Percentiles rank a stretch among this genome's conserved stretches.
Evolutionary conservation across 2,888 invertebrate species (phyloP).

Genomic region (Watsonalla cultraria): DNA sequence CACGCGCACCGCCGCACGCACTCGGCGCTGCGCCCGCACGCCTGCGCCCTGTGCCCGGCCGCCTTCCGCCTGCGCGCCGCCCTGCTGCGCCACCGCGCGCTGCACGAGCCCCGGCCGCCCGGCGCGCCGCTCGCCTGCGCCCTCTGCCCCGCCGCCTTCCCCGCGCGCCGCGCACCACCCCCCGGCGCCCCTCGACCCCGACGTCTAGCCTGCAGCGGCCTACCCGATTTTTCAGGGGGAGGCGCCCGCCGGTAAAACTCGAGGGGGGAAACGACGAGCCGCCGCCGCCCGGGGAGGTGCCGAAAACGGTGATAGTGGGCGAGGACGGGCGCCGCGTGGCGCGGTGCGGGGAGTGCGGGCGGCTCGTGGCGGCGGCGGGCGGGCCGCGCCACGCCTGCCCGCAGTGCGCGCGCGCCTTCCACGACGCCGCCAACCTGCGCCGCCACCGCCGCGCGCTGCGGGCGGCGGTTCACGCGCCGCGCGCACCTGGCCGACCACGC

Average conservation of each 20-base stretch:
- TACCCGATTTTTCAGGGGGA: background rate
- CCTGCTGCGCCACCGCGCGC: conserved; percentile 56
- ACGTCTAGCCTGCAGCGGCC: conserved; percentile 49
- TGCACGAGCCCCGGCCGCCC: conserved; percentile 68
- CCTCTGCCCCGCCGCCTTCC: conserved; percentile 70
- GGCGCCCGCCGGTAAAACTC: background rate
- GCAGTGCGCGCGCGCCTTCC: conserved; percentile 76
- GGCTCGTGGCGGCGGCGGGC: conserved; percentile 64
- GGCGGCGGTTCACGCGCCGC: conserved; percentile 58
- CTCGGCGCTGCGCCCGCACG: conserved; percentile 33
- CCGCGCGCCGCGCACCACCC: conserved; percentile 71
- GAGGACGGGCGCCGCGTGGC: conserved; percentile 55
- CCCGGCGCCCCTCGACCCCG: conserved; percentile 61
- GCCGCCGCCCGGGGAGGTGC: background rate
- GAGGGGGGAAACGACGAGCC: background rate
- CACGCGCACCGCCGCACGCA: conserved; percentile 75
- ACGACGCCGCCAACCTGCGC: conserved; percentile 75
- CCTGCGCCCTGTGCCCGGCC: conserved; percentile 72
- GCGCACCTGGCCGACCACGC: conserved; percentile 74
- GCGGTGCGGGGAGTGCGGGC: conserved; percentile 64
- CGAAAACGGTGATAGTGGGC: background rate
- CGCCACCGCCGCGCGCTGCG: conserved; percentile 57
- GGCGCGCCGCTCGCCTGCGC: conserved; percentile 60
- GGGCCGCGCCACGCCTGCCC: conserved; percentile 78
- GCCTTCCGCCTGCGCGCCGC: background rate